Evolutionary conservation across 2,797 vertebrate species (phyloP), one percentile per base, ranked within the genome.

Genomic region (Sebastes alutus): DNA sequence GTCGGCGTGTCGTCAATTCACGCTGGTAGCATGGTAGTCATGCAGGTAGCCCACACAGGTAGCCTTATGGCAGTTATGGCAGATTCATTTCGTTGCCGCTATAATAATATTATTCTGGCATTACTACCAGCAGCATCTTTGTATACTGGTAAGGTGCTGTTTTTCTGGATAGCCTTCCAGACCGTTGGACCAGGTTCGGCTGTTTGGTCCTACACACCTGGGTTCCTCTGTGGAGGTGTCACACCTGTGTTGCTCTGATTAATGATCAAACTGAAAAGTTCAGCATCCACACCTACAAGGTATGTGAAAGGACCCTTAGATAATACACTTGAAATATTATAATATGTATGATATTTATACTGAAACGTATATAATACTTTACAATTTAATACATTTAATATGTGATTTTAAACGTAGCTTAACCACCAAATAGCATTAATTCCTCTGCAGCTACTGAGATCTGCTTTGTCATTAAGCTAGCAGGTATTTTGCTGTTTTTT

Each of bases 21-120:
- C 38, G 35, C 0, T 38, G 13, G 35, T 38, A 1, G 35, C 35
- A 38, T 38, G 1, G 9, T 0, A 0, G 32, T 0, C 35, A 38
- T 38, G 12, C 12, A 5, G 12, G 35, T 38, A 14, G 35, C 35
- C 35, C 2, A 35, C 0, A 4, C 33, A 1, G 35, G 35, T 14
- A 38, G 35, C 35, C 13, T 14, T 38, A 38, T 14, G 35, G 35
- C 13, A 38, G 35, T 38, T 38, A 38, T 13, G 35, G 35, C 13
- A 46, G 42, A 18, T 46, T 46, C 0, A 46, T 7, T 46, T 46
- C 16, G 42, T 18, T 46, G 16, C 42, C 6, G 42, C 42, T 46
- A 46, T 46, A 46, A 46, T 46, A 29, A 60, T 20, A 61, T 32
- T 6, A n/a, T 32, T 32, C 20, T 11, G 59, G 29, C 18, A 11